A percentile compares a stretch with the other conserved stretches of the same genome.
phyloP scores from a whole-genome alignment of 2,888 invertebrate species.

The Latrodectus elegans region DNA sequence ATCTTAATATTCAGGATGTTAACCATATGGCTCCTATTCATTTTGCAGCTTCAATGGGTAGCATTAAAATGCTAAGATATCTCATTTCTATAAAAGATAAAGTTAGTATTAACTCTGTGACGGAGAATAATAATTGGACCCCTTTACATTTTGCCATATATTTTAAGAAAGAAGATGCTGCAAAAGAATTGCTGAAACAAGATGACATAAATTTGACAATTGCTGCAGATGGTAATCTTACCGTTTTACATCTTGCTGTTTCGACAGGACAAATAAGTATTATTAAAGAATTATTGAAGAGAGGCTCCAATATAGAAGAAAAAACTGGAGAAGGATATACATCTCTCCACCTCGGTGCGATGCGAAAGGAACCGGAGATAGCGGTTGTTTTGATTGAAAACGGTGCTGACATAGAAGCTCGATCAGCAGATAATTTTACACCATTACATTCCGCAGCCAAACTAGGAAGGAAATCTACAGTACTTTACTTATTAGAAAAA shows the following conservation, averaged over 20 bases:
- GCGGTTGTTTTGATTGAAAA: neutral
- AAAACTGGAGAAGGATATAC: neutral
- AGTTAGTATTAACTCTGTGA: neutral
- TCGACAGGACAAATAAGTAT: too few relatives aligned
- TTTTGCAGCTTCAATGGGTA: neutral
- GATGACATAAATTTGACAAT: neutral
- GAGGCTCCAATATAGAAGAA: neutral
- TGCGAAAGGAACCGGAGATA: too few relatives aligned
- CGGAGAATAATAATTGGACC: neutral
- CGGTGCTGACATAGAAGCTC: neutral
- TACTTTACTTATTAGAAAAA: neutral
- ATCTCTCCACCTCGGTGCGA: neutral
- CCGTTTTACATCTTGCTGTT: too few relatives aligned
- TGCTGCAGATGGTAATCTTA: neutral
- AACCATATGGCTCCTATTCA: neutral
- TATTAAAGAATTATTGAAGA: neutral
- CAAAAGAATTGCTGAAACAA: neutral
- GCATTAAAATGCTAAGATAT: neutral
- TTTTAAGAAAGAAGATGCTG: neutral
- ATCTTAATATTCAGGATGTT: neutral
- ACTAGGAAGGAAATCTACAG: neutral
- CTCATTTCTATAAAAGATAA: neutral
- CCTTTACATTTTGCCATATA: neutral
- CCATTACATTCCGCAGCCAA: neutral
- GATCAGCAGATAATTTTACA: neutral